Evolutionary conservation across 2,888 invertebrate species (phyloP).

Genomic region (Laothoe populi): DNA sequence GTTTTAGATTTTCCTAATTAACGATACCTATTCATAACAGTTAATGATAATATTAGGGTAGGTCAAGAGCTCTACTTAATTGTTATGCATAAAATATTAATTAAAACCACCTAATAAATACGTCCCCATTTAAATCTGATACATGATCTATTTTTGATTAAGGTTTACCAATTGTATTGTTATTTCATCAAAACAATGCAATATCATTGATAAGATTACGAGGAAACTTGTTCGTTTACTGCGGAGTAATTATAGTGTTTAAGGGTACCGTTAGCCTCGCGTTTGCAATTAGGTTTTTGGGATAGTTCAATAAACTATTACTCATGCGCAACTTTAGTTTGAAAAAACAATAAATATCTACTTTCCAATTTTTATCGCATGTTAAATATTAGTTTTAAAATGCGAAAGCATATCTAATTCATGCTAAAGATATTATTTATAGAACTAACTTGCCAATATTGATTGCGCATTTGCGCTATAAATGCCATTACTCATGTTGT

Average conservation of each 20-base stretch:
- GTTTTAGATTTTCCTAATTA: neutral
- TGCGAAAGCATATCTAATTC: neutral
- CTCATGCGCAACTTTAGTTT: neutral
- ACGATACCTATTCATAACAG: neutral
- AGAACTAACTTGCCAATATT: neutral
- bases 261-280: neutral
- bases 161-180: slow-evolving; percentile 23
- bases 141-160: slow-evolving; percentile 17
- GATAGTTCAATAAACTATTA: slow-evolving; percentile 19
- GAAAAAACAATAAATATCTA: neutral
- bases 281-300: slow-evolving; percentile 16
- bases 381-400: neutral
- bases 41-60: neutral
- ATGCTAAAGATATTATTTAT: neutral
- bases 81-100: neutral
- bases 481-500: neutral
- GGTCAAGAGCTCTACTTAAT: neutral
- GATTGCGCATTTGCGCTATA: slow-evolving; percentile 18
- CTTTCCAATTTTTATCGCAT: neutral
- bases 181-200: slow-evolving; percentile 35
- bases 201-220: slow-evolving; percentile 40
- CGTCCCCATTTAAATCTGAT: slow-evolving; percentile 6
- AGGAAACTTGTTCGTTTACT: slow-evolving; percentile 12
- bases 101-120: neutral
- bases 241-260: slow-evolving; percentile 13